A percentile compares a stretch with the other conserved stretches of the same genome.
These are phyloP conservation scores for Sarcophaga peregrina DNA, from an alignment of 1,140 invertebrate genomes.

Conservation along the genomic window DNA sequence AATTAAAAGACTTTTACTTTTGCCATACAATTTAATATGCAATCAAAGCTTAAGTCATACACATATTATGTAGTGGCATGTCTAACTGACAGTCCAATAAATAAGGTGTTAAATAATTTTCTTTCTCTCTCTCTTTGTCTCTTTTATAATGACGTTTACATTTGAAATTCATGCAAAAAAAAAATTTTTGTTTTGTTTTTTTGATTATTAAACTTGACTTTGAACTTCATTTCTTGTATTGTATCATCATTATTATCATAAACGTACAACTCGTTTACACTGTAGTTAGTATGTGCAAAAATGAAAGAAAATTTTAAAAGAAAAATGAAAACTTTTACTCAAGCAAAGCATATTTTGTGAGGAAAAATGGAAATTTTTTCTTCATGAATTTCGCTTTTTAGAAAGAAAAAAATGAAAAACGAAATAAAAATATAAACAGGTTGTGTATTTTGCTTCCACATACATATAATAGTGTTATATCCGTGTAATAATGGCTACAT, in stretches of 20 bases:
- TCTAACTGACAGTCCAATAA: not conserved
- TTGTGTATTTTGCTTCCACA: too few relatives aligned
- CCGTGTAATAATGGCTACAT: not conserved
- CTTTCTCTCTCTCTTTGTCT: not conserved
- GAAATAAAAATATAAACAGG: too few relatives aligned
- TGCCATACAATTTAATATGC: not conserved
- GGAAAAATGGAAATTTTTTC: too few relatives aligned
- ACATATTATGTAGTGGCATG: too few relatives aligned
- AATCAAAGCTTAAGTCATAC: not conserved
- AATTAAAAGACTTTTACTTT: slow-evolving; percentile 19
- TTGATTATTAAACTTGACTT: slow-evolving; percentile 32
- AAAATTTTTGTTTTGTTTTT: too few relatives aligned
- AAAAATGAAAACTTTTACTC: not conserved
- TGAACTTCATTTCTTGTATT: slow-evolving; percentile 37
- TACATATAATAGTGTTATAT: too few relatives aligned
- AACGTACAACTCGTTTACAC: too few relatives aligned
- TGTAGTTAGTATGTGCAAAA: not conserved
- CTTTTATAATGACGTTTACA: too few relatives aligned
- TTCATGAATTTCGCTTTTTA: too few relatives aligned
- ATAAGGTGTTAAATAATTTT: not conserved
- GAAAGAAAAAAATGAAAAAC: too few relatives aligned
- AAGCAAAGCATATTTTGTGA: too few relatives aligned
- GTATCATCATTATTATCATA: not conserved
- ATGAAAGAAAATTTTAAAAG: not conserved
- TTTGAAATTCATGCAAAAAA: not conserved